Conservation (phyloP, 2,888 invertebrate species). For the Oxyteleia sp. region DNA sequence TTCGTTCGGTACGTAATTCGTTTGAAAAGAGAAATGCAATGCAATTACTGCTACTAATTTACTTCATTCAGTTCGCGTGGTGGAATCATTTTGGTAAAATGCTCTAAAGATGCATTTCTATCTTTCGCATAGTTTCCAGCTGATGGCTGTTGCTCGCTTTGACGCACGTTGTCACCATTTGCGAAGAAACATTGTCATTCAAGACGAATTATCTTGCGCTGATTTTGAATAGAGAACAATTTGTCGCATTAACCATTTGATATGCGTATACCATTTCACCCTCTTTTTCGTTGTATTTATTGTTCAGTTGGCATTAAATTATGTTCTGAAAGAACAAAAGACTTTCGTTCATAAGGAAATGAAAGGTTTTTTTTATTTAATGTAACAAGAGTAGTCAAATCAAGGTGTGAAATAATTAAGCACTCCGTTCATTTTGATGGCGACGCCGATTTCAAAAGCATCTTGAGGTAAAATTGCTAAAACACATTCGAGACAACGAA, state of each 20-base stretch:
- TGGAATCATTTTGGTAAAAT: constrained; percentile 82
- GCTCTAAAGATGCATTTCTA: constrained; percentile 73
- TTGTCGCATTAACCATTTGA: constrained; percentile 16
- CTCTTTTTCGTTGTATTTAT: constrained; percentile 42
- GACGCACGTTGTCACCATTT: not conserved
- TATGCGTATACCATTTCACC: constrained; percentile 28
- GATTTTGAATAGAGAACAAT: constrained; percentile 14
- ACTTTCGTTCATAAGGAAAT: too few relatives aligned
- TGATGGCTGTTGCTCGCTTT: not conserved
- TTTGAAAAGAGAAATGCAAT: constrained; percentile 53
- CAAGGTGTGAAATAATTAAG: not conserved
- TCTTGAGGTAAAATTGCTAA: constrained; percentile 16
- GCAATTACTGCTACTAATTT: constrained; percentile 71
- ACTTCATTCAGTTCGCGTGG: constrained; percentile 71
- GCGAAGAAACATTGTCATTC: not conserved
- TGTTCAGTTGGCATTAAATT: constrained; percentile 12
- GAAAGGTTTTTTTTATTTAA: not conserved
- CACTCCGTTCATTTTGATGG: constrained; percentile 1
- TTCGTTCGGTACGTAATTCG: constrained; percentile 26
- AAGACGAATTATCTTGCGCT: not conserved
- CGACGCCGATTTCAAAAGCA: constrained; percentile 27
- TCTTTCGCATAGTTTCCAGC: constrained; percentile 28
- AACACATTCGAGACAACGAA: constrained; percentile 15
- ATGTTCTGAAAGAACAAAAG: too few relatives aligned
- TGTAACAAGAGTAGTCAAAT: not conserved